Percentiles rank a stretch among this genome's conserved stretches.
phyloP scores from a whole-genome alignment of 1,140 invertebrate genomes.

The Apis laboriosa region DNA sequence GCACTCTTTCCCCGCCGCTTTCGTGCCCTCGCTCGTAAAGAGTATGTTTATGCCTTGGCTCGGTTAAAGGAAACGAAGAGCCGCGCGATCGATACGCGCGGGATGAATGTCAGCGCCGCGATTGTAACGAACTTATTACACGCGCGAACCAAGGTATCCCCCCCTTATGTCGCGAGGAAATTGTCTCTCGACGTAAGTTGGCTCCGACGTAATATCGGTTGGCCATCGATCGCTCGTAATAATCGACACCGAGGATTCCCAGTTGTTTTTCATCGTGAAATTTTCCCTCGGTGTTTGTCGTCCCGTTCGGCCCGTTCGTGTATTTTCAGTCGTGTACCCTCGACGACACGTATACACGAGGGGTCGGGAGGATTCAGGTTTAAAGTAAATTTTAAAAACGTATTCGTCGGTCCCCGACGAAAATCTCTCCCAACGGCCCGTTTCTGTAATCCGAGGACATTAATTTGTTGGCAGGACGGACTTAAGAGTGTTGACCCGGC shows the following conservation, averaged over 20 bases:
- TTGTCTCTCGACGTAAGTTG: not conserved
- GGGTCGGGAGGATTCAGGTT: slow-evolving; percentile 36
- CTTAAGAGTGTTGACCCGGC: slow-evolving; percentile 57
- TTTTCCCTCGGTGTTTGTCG: not conserved
- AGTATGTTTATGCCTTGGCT: slow-evolving; percentile 22
- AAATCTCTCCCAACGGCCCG: slow-evolving; percentile 65
- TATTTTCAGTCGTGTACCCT: not conserved
- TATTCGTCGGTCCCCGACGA: slow-evolving; percentile 52
- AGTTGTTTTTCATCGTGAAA: not conserved
- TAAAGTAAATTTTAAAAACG: slow-evolving; percentile 65
- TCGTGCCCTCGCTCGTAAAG: slow-evolving; percentile 6
- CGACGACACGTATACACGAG: no score
- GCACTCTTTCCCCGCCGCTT: not conserved
- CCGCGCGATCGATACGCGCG: slow-evolving; percentile 31
- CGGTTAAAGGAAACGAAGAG: slow-evolving; percentile 29
- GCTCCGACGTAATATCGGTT: not conserved
- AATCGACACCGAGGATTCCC: not conserved
- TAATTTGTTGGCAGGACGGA: slow-evolving; percentile 67
- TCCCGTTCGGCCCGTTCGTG: not conserved
- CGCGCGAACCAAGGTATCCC: slow-evolving; percentile 5
- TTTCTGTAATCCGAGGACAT: slow-evolving; percentile 68
- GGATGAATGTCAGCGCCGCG: slow-evolving; percentile 5
- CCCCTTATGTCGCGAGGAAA: not conserved
- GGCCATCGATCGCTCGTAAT: not conserved
- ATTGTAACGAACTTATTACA: slow-evolving; percentile 17